These are phyloP conservation scores for Labroides dimidiatus DNA, from an alignment of 2,797 vertebrate genomes.

Conservation along the genomic window DNA sequence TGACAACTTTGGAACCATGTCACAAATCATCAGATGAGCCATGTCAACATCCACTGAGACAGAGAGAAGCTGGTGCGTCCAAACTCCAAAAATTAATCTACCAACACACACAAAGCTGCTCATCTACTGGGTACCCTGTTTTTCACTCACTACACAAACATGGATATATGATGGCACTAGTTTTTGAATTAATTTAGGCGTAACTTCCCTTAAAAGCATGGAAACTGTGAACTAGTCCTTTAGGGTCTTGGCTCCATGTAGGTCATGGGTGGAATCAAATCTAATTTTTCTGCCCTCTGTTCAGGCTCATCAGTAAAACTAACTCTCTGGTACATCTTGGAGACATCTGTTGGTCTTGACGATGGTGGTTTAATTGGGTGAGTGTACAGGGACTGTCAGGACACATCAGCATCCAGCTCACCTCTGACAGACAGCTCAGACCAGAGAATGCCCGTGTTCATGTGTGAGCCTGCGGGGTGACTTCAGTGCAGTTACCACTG, in stretches of 20 bases:
- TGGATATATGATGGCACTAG: too few relatives aligned
- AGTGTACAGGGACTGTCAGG: conserved; percentile 2
- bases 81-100: too few relatives aligned
- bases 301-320: background rate
- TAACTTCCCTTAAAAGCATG: background rate
- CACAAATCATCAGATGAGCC: too few relatives aligned
- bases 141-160: too few relatives aligned
- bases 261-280: background rate
- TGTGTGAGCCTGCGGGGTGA: background rate
- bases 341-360: background rate
- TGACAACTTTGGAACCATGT: too few relatives aligned
- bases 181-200: too few relatives aligned
- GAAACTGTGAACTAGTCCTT: background rate
- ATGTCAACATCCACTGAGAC: too few relatives aligned
- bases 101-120: too few relatives aligned
- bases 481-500: background rate
- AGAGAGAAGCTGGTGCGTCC: too few relatives aligned
- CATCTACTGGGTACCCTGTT: too few relatives aligned
- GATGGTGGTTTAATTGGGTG: background rate
- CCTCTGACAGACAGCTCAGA: background rate
- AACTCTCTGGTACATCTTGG: background rate
- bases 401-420: background rate
- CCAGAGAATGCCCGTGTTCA: background rate
- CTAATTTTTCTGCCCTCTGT: background rate
- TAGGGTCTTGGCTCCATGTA: background rate